Conservation (phyloP, 2,113 vertebrate species). For the Takifugu flavidus region DNA sequence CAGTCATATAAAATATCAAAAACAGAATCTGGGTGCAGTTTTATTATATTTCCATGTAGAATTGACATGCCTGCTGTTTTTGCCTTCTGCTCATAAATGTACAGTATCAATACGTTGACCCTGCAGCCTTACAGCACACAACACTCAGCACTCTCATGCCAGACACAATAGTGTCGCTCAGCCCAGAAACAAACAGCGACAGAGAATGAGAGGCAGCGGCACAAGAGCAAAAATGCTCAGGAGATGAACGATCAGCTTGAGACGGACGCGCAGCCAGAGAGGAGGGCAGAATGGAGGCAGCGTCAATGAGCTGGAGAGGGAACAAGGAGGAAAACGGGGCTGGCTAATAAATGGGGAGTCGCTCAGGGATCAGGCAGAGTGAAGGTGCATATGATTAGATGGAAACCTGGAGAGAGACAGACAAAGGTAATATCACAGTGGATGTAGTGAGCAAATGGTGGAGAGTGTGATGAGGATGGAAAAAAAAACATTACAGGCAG, state of each 20-base stretch:
- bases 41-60: too few species aligned
- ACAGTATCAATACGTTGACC: conserved; percentile 17
- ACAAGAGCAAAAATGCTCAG: conserved; percentile 4
- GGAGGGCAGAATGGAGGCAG: conserved; percentile 33
- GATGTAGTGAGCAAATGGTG: conserved; percentile 51
- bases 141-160: conserved; percentile 11
- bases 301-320: conserved; percentile 23
- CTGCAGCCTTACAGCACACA: background rate
- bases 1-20: background rate
- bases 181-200: conserved; percentile 23
- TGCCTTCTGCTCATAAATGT: background rate
- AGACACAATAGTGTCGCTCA: conserved; percentile 22
- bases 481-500: conserved; percentile 53
- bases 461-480: conserved; percentile 35
- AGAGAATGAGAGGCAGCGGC: conserved; percentile 24
- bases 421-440: conserved; percentile 23
- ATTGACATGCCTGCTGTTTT: too few species aligned
- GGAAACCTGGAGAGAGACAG: conserved; percentile 18
- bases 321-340: conserved; percentile 22
- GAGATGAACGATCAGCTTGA: conserved; percentile 43
- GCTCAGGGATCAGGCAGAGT: conserved; percentile 23
- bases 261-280: conserved; percentile 28
- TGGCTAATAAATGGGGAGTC: conserved; percentile 35
- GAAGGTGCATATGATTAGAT: conserved; percentile 40
- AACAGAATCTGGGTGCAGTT: background rate